Percentiles rank a stretch among this genome's conserved stretches.
Conservation (phyloP, 2,113 vertebrate genomes). For the Cynopterus brachyotis region DNA sequence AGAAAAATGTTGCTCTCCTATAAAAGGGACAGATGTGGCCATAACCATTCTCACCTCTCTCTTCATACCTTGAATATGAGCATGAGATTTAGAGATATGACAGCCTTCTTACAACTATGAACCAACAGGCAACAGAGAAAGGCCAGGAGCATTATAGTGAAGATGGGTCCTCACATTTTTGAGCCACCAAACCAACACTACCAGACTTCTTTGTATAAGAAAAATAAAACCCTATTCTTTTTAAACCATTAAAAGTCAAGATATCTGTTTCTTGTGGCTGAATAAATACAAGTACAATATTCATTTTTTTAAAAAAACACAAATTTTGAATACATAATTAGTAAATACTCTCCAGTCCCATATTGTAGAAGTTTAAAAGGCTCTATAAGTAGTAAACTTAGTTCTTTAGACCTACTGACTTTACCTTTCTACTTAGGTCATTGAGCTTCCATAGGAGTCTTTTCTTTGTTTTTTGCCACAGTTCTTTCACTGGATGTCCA, state of each 20-base stretch:
- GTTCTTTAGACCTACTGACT: neutral
- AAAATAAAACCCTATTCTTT: neutral
- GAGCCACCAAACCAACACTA: neutral
- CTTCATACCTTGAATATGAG: neutral
- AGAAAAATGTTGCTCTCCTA: neutral
- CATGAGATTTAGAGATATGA: neutral
- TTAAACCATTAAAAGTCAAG: neutral
- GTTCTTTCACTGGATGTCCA: neutral
- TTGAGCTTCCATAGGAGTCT: neutral
- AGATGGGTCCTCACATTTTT: neutral
- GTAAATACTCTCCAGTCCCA: neutral
- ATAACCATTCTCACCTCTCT: neutral
- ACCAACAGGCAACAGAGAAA: neutral
- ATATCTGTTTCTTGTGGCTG: neutral
- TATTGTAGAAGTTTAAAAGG: neutral
- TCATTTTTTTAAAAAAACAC: neutral
- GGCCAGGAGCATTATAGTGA: neutral
- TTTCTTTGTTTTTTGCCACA: neutral
- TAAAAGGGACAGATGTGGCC: neutral
- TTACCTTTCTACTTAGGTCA: neutral
- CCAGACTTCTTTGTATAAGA: neutral
- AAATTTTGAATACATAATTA: neutral
- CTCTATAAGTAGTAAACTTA: neutral
- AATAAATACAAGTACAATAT: neutral
- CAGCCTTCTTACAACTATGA: neutral